A percentile compares a stretch with the other conserved stretches of the same genome.
phyloP scores from a whole-genome alignment of 2,888 invertebrate species.

The Agapostemon virescens region DNA sequence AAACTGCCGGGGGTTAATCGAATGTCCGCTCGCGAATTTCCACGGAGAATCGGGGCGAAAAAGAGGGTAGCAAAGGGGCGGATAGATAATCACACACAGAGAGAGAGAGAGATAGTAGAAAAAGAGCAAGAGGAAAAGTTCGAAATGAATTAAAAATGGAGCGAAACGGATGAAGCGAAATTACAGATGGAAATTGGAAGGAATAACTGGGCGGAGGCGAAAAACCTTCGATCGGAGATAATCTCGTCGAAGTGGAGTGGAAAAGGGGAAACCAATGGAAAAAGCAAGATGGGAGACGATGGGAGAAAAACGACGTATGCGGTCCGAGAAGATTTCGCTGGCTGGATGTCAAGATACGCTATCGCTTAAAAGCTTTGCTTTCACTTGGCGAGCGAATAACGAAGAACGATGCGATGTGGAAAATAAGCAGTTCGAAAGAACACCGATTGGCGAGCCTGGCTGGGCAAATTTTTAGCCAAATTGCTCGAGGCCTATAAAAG shows the following conservation, averaged over 20 bases:
- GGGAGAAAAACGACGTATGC: background rate
- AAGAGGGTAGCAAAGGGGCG: too few relatives aligned
- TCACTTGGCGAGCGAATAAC: background rate
- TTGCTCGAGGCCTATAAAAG: too few relatives aligned
- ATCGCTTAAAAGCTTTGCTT: background rate
- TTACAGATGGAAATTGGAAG: conserved; percentile 14
- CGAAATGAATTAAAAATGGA: conserved; percentile 10
- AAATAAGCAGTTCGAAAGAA: background rate
- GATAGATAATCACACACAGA: too few relatives aligned
- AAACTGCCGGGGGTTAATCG: conserved; percentile 16
- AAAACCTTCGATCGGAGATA: background rate
- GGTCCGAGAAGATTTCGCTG: background rate
- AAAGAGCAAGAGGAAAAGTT: background rate
- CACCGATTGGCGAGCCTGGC: too few relatives aligned
- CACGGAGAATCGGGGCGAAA: background rate
- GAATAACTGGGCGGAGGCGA: background rate
- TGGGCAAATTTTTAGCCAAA: background rate
- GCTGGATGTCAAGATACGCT: background rate
- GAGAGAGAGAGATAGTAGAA: background rate
- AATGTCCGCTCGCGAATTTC: background rate
- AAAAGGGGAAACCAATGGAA: background rate
- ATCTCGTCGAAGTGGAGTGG: background rate
- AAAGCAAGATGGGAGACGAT: background rate
- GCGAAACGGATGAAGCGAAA: background rate
- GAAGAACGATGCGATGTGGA: background rate